Conservation (phyloP, 2,113 vertebrate genomes). For the Pollachius pollachius region DNA sequence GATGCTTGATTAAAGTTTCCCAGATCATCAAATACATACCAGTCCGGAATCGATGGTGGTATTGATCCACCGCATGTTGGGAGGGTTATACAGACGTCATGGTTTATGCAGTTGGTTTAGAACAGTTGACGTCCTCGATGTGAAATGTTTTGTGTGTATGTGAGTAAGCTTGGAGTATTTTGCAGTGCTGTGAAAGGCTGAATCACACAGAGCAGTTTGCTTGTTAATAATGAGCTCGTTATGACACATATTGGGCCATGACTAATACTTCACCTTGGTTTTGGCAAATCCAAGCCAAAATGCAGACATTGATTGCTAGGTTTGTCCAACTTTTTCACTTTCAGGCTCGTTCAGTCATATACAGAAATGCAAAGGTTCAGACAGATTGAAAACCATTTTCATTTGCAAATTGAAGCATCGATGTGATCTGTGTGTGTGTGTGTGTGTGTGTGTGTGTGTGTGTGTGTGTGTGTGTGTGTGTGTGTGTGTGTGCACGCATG, state of each 20-base stretch:
- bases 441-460: not conserved
- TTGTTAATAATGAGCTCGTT: conserved; percentile 12
- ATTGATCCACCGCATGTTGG: not conserved
- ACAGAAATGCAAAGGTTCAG: conserved; percentile 6
- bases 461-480: no score
- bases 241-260: conserved; percentile 42
- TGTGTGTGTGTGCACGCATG: no score
- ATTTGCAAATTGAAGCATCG: no score
- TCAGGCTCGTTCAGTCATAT: no score
- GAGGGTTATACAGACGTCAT: not conserved
- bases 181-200: conserved; percentile 19
- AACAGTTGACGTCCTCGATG: not conserved
- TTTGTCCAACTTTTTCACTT: no score
- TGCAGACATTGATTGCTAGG: no score
- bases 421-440: not conserved
- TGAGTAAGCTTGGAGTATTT: not conserved
- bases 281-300: no score
- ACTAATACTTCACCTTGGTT: conserved; percentile 35
- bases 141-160: no score
- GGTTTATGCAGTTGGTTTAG: not conserved
- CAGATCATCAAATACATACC: not conserved
- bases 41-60: not conserved
- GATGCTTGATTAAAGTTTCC: not conserved
- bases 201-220: conserved; percentile 23
- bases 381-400: conserved; percentile 35